Percentiles rank a stretch among this genome's conserved stretches.
Conservation (phyloP, 2,797 vertebrate species). For the Eidolon dupreanum region DNA sequence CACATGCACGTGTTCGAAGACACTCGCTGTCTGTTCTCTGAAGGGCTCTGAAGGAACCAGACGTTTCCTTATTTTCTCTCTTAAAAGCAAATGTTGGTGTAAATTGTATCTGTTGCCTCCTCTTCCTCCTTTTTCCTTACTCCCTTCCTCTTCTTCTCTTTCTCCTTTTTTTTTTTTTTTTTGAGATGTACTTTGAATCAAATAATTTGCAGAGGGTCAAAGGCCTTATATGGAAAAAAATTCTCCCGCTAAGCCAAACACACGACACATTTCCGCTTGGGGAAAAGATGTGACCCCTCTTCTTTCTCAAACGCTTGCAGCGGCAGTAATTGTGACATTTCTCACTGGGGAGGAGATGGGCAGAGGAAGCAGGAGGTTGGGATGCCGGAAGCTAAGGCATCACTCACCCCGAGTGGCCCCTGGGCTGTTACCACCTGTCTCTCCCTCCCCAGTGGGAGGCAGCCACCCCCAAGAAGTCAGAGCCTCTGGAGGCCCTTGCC, state of each 20-base stretch:
- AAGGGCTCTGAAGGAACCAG: not conserved
- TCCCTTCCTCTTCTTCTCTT: too few species aligned
- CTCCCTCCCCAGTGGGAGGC: not conserved
- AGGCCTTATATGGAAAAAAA: not conserved
- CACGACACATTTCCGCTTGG: rapidly evolving
- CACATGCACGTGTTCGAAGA: not conserved
- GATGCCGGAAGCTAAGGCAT: rapidly evolving
- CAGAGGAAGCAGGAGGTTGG: not conserved
- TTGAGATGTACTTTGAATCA: not conserved
- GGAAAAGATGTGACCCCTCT: not conserved
- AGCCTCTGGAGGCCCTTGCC: rapidly evolving
- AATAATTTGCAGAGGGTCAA: not conserved
- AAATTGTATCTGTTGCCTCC: not conserved
- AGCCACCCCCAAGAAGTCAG: too few species aligned
- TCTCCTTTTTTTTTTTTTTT: not conserved
- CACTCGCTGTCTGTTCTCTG: not conserved
- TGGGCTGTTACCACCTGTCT: too few species aligned
- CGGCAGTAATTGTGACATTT: rapidly evolving
- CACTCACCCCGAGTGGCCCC: rapidly evolving
- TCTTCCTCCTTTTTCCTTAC: not conserved
- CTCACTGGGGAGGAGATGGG: rapidly evolving
- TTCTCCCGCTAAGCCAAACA: not conserved
- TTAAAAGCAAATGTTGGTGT: not conserved
- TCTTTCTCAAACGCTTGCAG: rapidly evolving
- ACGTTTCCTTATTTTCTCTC: not conserved